phyloP scores from a whole-genome alignment of 2,113 vertebrate genomes.

The Blennius ocellaris region DNA sequence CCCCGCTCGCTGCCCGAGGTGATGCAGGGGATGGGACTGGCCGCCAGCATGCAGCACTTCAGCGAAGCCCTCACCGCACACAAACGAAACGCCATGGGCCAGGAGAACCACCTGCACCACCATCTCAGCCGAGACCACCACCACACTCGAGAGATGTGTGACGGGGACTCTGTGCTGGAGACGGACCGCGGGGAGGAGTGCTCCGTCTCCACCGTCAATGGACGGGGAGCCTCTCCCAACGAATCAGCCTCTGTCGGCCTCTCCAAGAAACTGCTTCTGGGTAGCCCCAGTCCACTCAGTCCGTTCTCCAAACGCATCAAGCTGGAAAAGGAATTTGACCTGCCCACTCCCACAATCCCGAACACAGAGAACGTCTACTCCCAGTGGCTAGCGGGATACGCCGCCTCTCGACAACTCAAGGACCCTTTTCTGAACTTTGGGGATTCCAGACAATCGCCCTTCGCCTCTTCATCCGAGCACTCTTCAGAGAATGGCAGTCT shows the following conservation, averaged over 20 bases:
- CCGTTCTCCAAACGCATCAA: constrained; percentile 99
- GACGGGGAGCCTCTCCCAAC: constrained; percentile 94
- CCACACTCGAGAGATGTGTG: constrained; percentile 89
- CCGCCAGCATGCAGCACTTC: constrained; percentile 99
- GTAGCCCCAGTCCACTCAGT: constrained; percentile 97
- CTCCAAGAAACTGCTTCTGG: constrained; percentile 98
- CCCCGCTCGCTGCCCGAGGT: constrained; percentile 93
- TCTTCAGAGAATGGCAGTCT: constrained; percentile 99
- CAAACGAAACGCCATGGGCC: constrained; percentile 92
- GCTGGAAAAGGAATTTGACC: constrained; percentile 98
- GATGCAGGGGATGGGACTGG: constrained; percentile 97
- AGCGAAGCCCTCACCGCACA: constrained; percentile 97
- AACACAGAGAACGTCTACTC: constrained; percentile 99
- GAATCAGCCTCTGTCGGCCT: constrained; percentile 95
- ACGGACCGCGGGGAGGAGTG: constrained; percentile 93
- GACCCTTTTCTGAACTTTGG: constrained; percentile 99
- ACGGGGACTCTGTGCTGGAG: constrained; percentile 93
- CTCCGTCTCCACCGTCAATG: constrained; percentile 88
- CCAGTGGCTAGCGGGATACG: constrained; percentile 98
- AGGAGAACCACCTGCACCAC: constrained; percentile 91
- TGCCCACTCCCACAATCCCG: constrained; percentile 95
- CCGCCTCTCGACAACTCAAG: constrained; percentile 98
- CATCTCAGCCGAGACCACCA: constrained; percentile 75
- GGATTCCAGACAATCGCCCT: constrained; percentile 99
- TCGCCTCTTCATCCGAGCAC: constrained; percentile 98